Evolutionary conservation across 1,140 invertebrate genomes (phyloP).

Genomic region (Apis laboriosa): DNA sequence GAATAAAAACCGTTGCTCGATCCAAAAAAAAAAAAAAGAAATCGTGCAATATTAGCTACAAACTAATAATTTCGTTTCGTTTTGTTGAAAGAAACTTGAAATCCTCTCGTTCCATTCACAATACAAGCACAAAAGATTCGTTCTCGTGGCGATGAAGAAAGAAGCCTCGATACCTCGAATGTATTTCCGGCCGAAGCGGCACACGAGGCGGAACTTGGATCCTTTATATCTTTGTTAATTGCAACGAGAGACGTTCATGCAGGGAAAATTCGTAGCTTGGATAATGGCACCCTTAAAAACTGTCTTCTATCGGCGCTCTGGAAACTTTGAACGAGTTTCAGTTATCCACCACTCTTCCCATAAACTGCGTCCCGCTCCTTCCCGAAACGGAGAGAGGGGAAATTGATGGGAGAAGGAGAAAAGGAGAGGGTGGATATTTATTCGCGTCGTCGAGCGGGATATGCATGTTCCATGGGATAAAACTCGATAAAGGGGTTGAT

Average conservation of each 20-base stretch:
- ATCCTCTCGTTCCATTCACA: not conserved
- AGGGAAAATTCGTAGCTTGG: not conserved
- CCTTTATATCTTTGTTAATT: conserved; percentile 34
- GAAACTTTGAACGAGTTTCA: conserved; percentile 39
- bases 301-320: conserved; percentile 26
- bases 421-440: not conserved
- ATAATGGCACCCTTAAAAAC: conserved; percentile 1
- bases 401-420: not conserved
- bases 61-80: not conserved
- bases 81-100: no score
- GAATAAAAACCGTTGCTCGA: no score
- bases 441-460: not conserved
- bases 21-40: no score
- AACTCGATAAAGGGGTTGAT: conserved; percentile 5
- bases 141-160: no score
- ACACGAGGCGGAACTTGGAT: not conserved
- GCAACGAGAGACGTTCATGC: not conserved
- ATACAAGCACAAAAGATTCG: not conserved
- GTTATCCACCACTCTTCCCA: conserved; percentile 16
- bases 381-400: not conserved
- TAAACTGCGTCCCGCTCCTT: conserved; percentile 5
- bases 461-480: not conserved
- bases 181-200: not conserved
- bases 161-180: not conserved
- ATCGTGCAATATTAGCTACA: not conserved